These are phyloP conservation scores for Babylonia areolata DNA, from an alignment of 1,140 invertebrate species.

Conservation along the genomic window DNA sequence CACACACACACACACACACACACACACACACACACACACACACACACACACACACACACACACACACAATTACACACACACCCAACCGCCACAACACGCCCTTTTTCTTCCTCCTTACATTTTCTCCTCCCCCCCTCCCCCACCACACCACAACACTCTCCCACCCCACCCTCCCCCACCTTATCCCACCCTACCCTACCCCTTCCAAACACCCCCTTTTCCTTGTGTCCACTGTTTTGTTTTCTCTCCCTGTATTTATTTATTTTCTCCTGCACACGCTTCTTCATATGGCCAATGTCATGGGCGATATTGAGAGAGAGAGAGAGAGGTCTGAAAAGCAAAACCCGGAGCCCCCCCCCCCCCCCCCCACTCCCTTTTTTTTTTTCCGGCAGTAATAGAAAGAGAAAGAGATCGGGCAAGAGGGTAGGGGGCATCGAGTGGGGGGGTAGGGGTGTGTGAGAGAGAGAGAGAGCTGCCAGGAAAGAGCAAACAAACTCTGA, in stretches of 20 bases:
- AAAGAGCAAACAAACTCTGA: slow-evolving; percentile 1
- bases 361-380: not conserved
- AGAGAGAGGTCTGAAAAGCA: not conserved
- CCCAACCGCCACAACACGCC: no score
- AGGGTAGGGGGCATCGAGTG: not conserved
- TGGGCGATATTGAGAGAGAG: not conserved
- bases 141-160: not conserved
- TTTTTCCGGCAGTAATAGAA: not conserved
- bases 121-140: not conserved
- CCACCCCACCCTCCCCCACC: not conserved
- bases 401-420: not conserved
- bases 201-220: not conserved
- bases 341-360: no score
- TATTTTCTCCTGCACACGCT: slow-evolving; percentile 3
- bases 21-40: no score
- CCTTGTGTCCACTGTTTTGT: not conserved
- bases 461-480: not conserved
- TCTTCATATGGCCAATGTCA: not conserved
- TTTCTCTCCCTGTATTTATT: slow-evolving; percentile 22
- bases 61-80: no score
- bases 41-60: no score
- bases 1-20: no score
- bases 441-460: not conserved
- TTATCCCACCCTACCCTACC: not conserved
- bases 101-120: not conserved